Conservation (phyloP, 2,113 vertebrate genomes). For the Polypterus bichir region DNA sequence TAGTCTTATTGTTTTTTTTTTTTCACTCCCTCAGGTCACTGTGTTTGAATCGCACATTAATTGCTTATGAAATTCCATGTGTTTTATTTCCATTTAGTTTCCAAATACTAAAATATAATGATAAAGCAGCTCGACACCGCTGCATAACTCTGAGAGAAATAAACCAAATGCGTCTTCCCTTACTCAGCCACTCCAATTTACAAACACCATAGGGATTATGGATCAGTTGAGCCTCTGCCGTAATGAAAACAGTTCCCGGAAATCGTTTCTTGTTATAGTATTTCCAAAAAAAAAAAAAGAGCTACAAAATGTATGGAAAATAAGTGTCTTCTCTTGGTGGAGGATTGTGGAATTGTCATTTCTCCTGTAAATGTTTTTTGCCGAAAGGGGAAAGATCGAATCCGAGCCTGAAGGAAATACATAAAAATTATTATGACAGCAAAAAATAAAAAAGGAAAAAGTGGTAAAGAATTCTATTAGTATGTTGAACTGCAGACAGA, state of each 20-base stretch:
- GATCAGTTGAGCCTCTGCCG: slow-evolving; percentile 36
- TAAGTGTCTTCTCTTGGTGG: too few species aligned
- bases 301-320: too few species aligned
- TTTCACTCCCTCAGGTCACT: slow-evolving; percentile 1
- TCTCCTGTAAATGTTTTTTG: too few species aligned
- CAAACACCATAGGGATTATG: slow-evolving; percentile 46
- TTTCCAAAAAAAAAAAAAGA: slow-evolving; percentile 28
- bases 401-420: too few species aligned
- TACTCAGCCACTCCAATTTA: slow-evolving; percentile 46
- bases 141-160: slow-evolving; percentile 37
- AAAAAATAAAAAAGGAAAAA: too few species aligned
- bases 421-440: too few species aligned
- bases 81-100: slow-evolving; percentile 43
- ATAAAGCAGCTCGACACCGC: slow-evolving; percentile 23
- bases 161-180: slow-evolving; percentile 45
- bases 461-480: too few species aligned
- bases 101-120: slow-evolving; percentile 55
- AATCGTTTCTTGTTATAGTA: slow-evolving; percentile 50
- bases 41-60: slow-evolving; percentile 40
- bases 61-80: slow-evolving; percentile 38
- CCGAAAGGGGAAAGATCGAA: too few species aligned
- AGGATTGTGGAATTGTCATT: too few species aligned
- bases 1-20: background rate
- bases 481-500: too few species aligned
- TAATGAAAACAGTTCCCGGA: slow-evolving; percentile 49